Evolutionary conservation across 2,113 vertebrate species (phyloP).

Genomic region (Thomomys bottae): DNA sequence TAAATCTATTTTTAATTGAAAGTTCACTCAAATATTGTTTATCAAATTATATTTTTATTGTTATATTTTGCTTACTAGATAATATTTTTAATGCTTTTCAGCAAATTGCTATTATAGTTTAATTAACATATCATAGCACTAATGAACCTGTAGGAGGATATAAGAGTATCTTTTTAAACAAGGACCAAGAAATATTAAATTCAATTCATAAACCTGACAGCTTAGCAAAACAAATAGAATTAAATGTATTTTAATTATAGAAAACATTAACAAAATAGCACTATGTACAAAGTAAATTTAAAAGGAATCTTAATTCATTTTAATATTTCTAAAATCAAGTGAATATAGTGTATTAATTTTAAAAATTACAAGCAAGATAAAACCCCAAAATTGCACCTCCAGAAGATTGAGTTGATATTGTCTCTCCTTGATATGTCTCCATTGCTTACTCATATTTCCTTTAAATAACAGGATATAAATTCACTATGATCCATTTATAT

Average conservation of each 20-base stretch:
- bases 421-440: background rate
- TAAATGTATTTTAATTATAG: background rate
- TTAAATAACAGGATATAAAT: background rate
- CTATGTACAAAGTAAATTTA: background rate
- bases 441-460: background rate
- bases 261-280: constrained; percentile 41
- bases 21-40: background rate
- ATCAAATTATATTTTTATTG: background rate
- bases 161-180: background rate
- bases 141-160: background rate
- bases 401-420: background rate
- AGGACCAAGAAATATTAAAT: background rate
- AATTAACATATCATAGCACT: background rate
- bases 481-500: background rate
- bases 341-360: background rate
- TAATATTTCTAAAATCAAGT: too few relatives aligned
- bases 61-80: background rate
- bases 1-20: background rate
- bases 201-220: constrained; percentile 33
- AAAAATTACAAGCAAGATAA: background rate
- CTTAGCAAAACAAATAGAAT: constrained; percentile 47
- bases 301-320: background rate
- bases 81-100: background rate
- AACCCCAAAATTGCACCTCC: constrained; percentile 2
- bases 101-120: background rate